A percentile compares a stretch with the other conserved stretches of the same genome.
These are phyloP conservation scores for Gymnoscopelus microlampas DNA, from an alignment of 2,797 vertebrate genomes.

Conservation along the genomic window DNA sequence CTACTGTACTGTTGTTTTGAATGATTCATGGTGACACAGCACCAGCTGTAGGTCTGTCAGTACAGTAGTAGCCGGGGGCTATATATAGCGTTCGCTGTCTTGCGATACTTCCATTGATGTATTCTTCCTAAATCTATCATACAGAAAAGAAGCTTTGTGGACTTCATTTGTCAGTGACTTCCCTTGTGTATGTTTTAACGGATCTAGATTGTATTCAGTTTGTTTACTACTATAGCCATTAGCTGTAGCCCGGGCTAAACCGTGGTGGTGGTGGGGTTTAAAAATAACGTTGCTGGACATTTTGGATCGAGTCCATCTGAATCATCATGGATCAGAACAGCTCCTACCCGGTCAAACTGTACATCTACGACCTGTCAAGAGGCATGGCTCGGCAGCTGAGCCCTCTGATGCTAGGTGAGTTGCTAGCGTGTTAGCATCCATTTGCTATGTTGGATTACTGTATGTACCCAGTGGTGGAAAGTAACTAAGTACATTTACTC, in stretches of 20 bases:
- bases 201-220: not conserved
- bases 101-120: too few relatives aligned
- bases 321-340: conserved; percentile 62
- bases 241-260: not conserved
- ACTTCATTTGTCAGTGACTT: too few relatives aligned
- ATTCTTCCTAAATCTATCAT: too few relatives aligned
- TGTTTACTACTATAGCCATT: conserved; percentile 5
- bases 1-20: conserved; percentile 37
- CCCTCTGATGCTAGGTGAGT: conserved; percentile 89
- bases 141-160: too few relatives aligned
- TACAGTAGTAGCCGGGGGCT: too few relatives aligned
- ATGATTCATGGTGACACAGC: conserved; percentile 57
- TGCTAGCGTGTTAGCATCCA: not conserved
- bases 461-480: too few relatives aligned
- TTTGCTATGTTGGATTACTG: too few relatives aligned
- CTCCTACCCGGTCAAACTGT: conserved; percentile 85
- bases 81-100: too few relatives aligned
- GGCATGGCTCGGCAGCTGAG: conserved; percentile 92
- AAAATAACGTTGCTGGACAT: not conserved
- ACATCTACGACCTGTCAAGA: conserved; percentile 91
- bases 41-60: not conserved
- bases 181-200: too few relatives aligned
- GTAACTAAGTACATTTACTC: too few relatives aligned
- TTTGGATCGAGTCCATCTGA: not conserved
- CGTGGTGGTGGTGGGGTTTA: not conserved